Conservation (phyloP, 2,113 vertebrate genomes). For the Cacatua alba region DNA sequence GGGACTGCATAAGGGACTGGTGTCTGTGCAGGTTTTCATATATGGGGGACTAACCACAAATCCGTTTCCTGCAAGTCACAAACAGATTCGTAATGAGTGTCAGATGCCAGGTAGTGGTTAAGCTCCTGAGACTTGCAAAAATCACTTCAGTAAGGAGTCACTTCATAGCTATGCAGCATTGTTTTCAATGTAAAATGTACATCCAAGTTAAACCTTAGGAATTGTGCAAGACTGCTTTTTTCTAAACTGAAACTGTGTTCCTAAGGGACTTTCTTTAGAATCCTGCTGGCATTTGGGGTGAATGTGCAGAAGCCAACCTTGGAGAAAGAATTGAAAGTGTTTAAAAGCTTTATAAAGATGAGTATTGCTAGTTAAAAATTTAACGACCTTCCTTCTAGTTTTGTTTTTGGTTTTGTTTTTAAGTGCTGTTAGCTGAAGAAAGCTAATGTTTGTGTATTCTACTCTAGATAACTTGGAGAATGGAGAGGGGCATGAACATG, state of each 20-base stretch:
- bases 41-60: background rate
- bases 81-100: background rate
- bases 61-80: background rate
- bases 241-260: background rate
- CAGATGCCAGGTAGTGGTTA: background rate
- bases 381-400: background rate
- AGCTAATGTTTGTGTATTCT: conserved; percentile 62
- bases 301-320: background rate
- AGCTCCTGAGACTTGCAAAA: background rate
- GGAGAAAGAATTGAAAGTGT: background rate
- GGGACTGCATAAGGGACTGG: background rate
- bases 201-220: background rate
- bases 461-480: conserved; percentile 79
- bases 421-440: background rate
- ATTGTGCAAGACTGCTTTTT: background rate
- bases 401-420: background rate
- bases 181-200: background rate
- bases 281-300: background rate
- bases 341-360: background rate
- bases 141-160: background rate
- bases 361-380: background rate
- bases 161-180: background rate
- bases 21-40: background rate
- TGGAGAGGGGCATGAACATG: conserved; percentile 71
- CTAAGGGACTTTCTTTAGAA: background rate